phyloP scores from a whole-genome alignment of 2,888 invertebrate genomes.

The Seira ritae region DNA sequence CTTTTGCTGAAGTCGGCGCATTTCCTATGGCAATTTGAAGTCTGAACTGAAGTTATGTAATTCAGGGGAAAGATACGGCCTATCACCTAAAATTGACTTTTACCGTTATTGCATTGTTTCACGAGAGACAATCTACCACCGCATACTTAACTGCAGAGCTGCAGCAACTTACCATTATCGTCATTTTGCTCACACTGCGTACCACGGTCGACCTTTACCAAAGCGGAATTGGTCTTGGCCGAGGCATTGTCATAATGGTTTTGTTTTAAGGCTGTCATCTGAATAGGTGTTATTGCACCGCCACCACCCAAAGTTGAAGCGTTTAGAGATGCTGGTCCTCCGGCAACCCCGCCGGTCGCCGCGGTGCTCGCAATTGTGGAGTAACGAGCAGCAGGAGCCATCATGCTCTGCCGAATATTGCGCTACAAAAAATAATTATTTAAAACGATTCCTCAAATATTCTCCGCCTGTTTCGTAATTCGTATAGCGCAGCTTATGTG shows the following conservation, averaged over 20 bases:
- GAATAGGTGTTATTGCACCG: conserved; percentile 70
- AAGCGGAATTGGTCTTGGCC: conserved; percentile 34
- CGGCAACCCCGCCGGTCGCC: conserved; percentile 40
- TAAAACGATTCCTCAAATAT: too few relatives aligned
- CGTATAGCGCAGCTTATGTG: too few relatives aligned
- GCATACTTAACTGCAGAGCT: conserved; percentile 50
- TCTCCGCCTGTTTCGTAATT: too few relatives aligned
- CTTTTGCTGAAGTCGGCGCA: too few relatives aligned
- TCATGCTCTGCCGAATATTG: conserved; percentile 91
- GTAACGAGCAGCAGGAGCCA: conserved; percentile 76
- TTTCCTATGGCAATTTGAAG: too few relatives aligned
- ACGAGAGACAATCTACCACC: too few relatives aligned
- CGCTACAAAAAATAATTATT: conserved; percentile 76
- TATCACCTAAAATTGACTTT: background rate
- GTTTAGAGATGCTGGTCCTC: conserved; percentile 55
- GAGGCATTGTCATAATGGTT: conserved; percentile 59
- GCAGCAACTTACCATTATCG: conserved; percentile 6
- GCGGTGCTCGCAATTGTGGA: conserved; percentile 56
- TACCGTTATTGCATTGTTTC: background rate
- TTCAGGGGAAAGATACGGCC: background rate
- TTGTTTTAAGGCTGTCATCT: conserved; percentile 64
- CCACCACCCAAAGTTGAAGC: conserved; percentile 52
- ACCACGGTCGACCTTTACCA: conserved; percentile 75
- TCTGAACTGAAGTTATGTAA: too few relatives aligned
- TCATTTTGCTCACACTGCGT: conserved; percentile 75